phyloP scores from a whole-genome alignment of 1,140 invertebrate species.

The Drosophila subpulchrella region DNA sequence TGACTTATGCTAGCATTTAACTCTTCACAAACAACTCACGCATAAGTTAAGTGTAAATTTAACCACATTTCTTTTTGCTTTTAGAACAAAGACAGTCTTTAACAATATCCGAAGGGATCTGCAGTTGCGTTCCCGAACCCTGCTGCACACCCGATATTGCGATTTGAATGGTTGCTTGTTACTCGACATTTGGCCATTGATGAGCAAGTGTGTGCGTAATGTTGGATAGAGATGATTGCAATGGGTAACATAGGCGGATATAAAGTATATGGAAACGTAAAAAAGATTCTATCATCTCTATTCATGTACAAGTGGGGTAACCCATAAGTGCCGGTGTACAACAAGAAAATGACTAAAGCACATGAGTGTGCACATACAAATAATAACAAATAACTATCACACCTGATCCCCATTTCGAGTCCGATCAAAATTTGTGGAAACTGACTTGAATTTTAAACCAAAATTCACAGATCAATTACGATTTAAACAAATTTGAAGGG shows the following conservation, averaged over 20 bases:
- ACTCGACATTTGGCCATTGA: slow-evolving; percentile 68
- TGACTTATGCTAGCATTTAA: slow-evolving; percentile 47
- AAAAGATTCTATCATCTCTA: slow-evolving; percentile 21
- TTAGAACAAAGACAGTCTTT: slow-evolving; percentile 81
- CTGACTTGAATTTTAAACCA: neutral
- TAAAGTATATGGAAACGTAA: slow-evolving; percentile 10
- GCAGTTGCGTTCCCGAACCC: slow-evolving; percentile 19
- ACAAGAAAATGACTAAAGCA: slow-evolving; percentile 62
- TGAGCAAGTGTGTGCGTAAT: slow-evolving; percentile 62
- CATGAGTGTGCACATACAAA: slow-evolving; percentile 40
- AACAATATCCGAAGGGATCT: slow-evolving; percentile 46
- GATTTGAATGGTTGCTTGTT: slow-evolving; percentile 46
- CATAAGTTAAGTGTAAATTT: slow-evolving; percentile 38
- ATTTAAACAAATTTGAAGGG: neutral
- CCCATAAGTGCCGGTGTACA: slow-evolving; percentile 18
- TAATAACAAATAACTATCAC: slow-evolving; percentile 57
- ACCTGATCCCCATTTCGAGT: slow-evolving; percentile 15
- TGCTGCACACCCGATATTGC: slow-evolving; percentile 39
- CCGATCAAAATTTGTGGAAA: neutral
- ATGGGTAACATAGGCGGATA: slow-evolving; percentile 7
- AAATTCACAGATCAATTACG: neutral
- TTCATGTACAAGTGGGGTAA: slow-evolving; percentile 10
- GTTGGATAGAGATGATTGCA: slow-evolving; percentile 30
- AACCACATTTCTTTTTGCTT: slow-evolving; percentile 41
- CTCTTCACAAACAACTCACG: slow-evolving; percentile 32